Evolutionary conservation across 2,888 invertebrate species (phyloP).

Genomic region (Ophioninae sp.): DNA sequence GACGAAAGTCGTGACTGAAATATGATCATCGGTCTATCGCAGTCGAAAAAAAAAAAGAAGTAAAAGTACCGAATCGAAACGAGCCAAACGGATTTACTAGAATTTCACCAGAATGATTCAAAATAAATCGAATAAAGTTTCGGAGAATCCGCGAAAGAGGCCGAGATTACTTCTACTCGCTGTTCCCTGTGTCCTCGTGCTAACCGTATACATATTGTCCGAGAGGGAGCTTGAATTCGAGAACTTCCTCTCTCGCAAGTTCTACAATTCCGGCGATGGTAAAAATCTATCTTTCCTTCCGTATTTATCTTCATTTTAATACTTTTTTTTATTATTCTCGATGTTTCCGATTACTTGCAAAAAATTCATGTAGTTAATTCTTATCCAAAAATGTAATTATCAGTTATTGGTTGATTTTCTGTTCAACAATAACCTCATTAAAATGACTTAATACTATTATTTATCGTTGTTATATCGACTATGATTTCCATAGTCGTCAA

Average conservation of each 20-base stretch:
- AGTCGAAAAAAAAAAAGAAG: neutral
- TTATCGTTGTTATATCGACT: too few relatives aligned
- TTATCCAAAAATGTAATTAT: neutral
- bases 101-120: constrained; percentile 62
- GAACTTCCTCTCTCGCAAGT: constrained; percentile 64
- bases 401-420: too few relatives aligned
- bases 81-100: neutral
- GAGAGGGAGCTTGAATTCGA: constrained; percentile 68
- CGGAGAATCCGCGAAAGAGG: constrained; percentile 72
- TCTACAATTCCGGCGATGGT: constrained; percentile 61
- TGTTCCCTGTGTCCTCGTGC: constrained; percentile 70
- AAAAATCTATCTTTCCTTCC: constrained; percentile 34
- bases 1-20: constrained; percentile 27
- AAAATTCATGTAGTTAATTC: neutral
- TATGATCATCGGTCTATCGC: neutral
- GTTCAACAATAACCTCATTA: too few relatives aligned
- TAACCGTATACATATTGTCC: constrained; percentile 73
- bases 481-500: too few relatives aligned
- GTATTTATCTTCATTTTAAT: neutral
- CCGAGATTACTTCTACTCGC: constrained; percentile 72
- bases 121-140: constrained; percentile 63
- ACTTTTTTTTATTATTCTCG: neutral
- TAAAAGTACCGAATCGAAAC: neutral
- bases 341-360: neutral
- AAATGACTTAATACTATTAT: too few relatives aligned